Evolutionary conservation across 2,888 invertebrate species (phyloP).

Genomic region (Holacanthella duospinosa): DNA sequence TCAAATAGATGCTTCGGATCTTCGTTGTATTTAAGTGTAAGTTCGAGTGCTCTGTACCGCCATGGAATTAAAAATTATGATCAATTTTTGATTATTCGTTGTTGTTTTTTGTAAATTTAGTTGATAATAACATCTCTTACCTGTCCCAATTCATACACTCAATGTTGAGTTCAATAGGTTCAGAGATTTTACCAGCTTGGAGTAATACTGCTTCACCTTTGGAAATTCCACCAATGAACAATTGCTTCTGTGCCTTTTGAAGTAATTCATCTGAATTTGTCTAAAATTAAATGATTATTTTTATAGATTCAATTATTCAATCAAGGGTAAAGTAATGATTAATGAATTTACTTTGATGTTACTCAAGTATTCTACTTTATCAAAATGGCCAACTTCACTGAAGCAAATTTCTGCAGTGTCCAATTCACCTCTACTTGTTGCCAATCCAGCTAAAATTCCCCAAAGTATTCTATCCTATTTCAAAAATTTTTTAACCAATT

Average conservation of each 20-base stretch:
- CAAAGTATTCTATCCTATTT: conserved; percentile 52
- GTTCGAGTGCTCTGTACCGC: conserved; percentile 54
- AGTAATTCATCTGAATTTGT: conserved; percentile 47
- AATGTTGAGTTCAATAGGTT: conserved; percentile 61
- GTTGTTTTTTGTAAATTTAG: too few relatives aligned
- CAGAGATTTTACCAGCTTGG: conserved; percentile 55
- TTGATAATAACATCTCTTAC: conserved; percentile 41
- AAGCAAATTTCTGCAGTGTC: conserved; percentile 90
- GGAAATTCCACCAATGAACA: conserved; percentile 55
- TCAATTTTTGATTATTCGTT: background rate
- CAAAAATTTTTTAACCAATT: too few relatives aligned
- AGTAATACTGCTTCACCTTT: conserved; percentile 63
- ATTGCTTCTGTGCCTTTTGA: conserved; percentile 55
- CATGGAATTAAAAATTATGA: background rate
- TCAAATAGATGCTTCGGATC: conserved; percentile 55
- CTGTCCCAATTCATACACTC: conserved; percentile 63
- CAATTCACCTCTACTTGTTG: conserved; percentile 73
- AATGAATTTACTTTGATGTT: conserved; percentile 56
- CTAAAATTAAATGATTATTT: conserved; percentile 2
- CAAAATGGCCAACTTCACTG: conserved; percentile 72
- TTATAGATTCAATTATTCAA: too few relatives aligned
- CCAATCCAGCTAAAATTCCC: conserved; percentile 86
- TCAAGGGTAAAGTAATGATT: background rate
- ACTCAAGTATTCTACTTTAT: conserved; percentile 76
- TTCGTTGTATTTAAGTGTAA: conserved; percentile 61